Evolutionary conservation across 2,888 invertebrate species (phyloP), one percentile per base, ranked within the genome.

Genomic region (Teinopalpus imperialis): DNA sequence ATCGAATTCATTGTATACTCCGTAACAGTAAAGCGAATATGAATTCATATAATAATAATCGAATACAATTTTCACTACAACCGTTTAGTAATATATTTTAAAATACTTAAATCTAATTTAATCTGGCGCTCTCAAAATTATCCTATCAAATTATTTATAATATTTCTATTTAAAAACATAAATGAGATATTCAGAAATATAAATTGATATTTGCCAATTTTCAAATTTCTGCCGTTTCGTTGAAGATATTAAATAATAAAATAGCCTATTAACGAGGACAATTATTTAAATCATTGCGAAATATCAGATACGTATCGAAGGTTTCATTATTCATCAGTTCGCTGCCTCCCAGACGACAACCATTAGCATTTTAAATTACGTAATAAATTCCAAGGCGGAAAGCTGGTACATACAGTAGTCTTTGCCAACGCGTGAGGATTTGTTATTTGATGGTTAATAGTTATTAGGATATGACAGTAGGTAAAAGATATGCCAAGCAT

Each of bases 341-440:
- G 58, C 57, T 58, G 58, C 63, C 66, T 65, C 61, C 69, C 76
- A 81, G 81, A 77, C 80, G 71, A 69, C 72, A 65, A 58, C 66
- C 68, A 83, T 85, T 83, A 81, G 74, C 82, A 85, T 83, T 83
- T 82, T 79, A 85, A 79, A 82, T 81, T 69, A 69, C 72, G 61
- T 79, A 79, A 81, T 79, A 78, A 78, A 79, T 80, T 80, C 41
- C 46, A 41, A 47, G 36, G 13, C 41, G 29, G n/a, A n/a, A 35
- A 36, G 35, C 24, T 47, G 20, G 9, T 29, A 45, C 27, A 27
- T 27, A 29, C 42, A 14, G 42, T 26, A 36, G 43, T 23, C 8
- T 31, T 26, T 18, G 26, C 4, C 9, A 10, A 1, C 21, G 23
- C 21, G 10, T 40, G 21, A 29, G 21, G 12, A 45, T 39, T 34